Percentiles rank a stretch among this genome's conserved stretches.
These are phyloP conservation scores for Periophthalmodon schlosseri DNA, from an alignment of 2,113 vertebrate species.

Conservation along the genomic window DNA sequence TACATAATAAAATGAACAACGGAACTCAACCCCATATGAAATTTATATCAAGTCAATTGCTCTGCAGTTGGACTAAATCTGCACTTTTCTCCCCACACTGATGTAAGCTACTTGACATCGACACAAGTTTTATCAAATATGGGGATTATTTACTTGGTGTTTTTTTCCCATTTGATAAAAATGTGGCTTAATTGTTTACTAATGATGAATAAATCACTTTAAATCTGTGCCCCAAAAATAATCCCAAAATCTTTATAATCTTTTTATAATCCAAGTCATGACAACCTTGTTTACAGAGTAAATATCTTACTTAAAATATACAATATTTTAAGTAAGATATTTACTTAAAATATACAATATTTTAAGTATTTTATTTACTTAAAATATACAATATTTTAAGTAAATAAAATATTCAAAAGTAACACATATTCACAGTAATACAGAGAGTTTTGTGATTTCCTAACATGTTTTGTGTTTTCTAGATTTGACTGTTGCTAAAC, in stretches of 20 bases:
- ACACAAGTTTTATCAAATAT: background rate
- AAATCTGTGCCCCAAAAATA: constrained; percentile 62
- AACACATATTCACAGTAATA: too few species aligned
- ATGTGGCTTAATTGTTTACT: constrained; percentile 52
- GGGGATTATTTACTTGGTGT: constrained; percentile 10
- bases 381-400: too few species aligned
- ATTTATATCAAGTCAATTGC: constrained; percentile 6
- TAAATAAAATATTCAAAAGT: too few species aligned
- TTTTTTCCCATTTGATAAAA: constrained; percentile 39
- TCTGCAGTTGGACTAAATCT: background rate
- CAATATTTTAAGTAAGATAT: too few species aligned
- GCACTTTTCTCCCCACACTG: background rate
- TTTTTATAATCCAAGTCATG: constrained; percentile 29
- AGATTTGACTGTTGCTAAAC: constrained; percentile 19
- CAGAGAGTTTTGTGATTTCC: too few species aligned
- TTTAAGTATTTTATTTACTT: too few species aligned
- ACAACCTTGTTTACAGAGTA: constrained; percentile 8
- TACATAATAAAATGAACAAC: background rate
- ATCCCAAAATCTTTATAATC: constrained; percentile 41
- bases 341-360: too few species aligned
- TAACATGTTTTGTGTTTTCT: constrained; percentile 16
- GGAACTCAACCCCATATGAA: background rate
- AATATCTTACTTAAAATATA: too few species aligned
- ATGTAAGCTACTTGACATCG: background rate
- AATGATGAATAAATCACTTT: constrained; percentile 56